Evolutionary conservation across 2,888 invertebrate species (phyloP), one percentile per base, ranked within the genome.

Genomic region (Drosophila nr. perissopoda): DNA sequence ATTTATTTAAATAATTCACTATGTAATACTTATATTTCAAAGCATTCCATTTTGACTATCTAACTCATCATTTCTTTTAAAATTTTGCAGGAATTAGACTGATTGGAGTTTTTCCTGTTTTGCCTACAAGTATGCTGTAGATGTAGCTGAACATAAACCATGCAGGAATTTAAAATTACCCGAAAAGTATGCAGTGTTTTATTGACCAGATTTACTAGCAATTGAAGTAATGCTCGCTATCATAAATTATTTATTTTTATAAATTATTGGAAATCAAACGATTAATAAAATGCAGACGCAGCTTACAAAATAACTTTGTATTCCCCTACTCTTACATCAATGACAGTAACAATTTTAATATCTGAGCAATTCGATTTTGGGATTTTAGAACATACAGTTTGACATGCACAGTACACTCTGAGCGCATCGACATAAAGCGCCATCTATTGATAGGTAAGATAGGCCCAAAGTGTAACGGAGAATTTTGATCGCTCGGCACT

Each of bases 391-490:
- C 18, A 34, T 13, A 1, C 40, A 59, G 70, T 68, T 68, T 53
- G 16, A 16, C 1, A 27, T 4, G 5, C 34, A 59, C 25, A 56
- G 21, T 21, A 11, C 6, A 21, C 1, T 6, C 4, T 34, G 8
- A 3, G 11, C 4, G 3, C 13, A 13, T 21, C 21, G 1, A 6
- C 1, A 1, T 21, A n/a, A 36, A n/a, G 48, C 71, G 76, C 70
- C 71, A 53, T 36, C 71, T 76, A 11, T 48, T 21, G 48, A 8
- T 16, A 3, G 4, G 38, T 48, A 7, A 46, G 0, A 25, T 27
- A 46, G 36, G 53, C 25, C 33, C 1, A 21, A 46, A 16, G 18
- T 21, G 7, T 29, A 49, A 5, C 11, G 2, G 6, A 11, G 6
- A 27, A 6, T 2, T 1, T 7, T 31, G 63, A 58, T 65, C 72